Percentiles rank a stretch among this genome's conserved stretches.
Evolutionary conservation across 1,140 invertebrate genomes (phyloP).

Genomic region (Zaprionus taronus): DNA sequence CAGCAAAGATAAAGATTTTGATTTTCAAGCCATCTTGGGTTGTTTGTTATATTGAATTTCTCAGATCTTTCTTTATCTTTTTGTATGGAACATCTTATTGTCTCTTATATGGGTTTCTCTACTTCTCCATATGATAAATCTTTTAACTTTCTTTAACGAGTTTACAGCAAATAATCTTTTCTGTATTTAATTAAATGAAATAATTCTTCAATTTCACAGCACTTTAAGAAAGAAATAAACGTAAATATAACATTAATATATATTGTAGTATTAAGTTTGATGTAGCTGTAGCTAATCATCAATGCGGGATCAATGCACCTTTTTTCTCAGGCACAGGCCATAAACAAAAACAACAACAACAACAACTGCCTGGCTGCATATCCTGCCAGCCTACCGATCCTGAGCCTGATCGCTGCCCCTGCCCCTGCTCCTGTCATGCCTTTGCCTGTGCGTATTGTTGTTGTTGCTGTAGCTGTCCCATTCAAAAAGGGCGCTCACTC

Average conservation of each 20-base stretch:
- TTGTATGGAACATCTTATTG: background rate
- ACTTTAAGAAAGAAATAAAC: conserved; percentile 15
- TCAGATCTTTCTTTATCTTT: background rate
- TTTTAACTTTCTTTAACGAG: conserved; percentile 5
- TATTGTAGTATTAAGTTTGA: background rate
- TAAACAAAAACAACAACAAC: conserved; percentile 35
- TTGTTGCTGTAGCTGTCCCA: conserved; percentile 45
- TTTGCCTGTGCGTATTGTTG: conserved; percentile 22
- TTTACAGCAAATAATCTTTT: conserved; percentile 19
- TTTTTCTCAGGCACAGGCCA: conserved; percentile 28
- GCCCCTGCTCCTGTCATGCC: conserved; percentile 48
- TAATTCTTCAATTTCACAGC: conserved; percentile 17
- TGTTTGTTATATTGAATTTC: background rate
- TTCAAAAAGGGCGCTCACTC: conserved; percentile 75
- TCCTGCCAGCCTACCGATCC: conserved; percentile 65
- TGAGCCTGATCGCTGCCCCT: conserved; percentile 42
- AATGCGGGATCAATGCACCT: conserved; percentile 62
- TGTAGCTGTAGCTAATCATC: conserved; percentile 40
- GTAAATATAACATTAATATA: background rate
- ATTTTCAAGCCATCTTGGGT: background rate
- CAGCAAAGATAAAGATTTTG: background rate
- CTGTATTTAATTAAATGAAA: conserved; percentile 1
- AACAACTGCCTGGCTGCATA: conserved; percentile 55
- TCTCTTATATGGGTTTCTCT: background rate
- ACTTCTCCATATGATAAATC: background rate